Evolutionary conservation across 2,797 vertebrate genomes (phyloP), one percentile per base, ranked within the genome.

Genomic region (Poeciliopsis infans): DNA sequence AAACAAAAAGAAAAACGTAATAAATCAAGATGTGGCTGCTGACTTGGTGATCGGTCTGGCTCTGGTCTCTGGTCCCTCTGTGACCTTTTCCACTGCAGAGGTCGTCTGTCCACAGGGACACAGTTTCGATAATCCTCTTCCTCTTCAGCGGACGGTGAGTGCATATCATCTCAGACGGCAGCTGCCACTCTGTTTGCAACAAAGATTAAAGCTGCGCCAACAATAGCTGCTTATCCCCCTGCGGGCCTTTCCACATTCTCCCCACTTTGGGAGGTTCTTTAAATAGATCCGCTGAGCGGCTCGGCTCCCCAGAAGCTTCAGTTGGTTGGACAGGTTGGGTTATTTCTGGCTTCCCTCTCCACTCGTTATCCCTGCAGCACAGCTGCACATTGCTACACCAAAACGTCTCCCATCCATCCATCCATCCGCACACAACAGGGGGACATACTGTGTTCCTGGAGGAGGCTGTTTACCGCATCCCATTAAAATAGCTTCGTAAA

Each of bases 131-230:
- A 69, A 74, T 88, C 86, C 78, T 68, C 69, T 73, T 72, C 57
- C 71, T 75, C 78, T 76, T 41, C 75, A 83, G 86, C 79, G 85
- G 83, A 84, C 78, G 5, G 25, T 80, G 33, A 57, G 81, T 23
- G 72, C 87, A 85, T 91, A 74, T 80, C 89, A 51, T 7, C 33
- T 55, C 28, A 75, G 74, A 82, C 41, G 83, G 85, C 93, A 94
- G 92, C 93, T 94, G 94, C 91, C 86, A 73, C 47, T 25, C 70
- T 76, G 72, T 81, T 79, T 80, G 87, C 76, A 77, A 82, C 80
- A 79, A 84, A 93, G 94, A 92, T 94, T 93, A 92, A 90, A 87
- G 84, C 83, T 88, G 88, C 83, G 77, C 45, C 85, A 87, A 91
- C 92, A 92, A 92, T 89, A 81, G 79, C 72, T 53, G 45, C 79